phyloP scores from a whole-genome alignment of 2,888 invertebrate species.

The Apamea sordens region DNA sequence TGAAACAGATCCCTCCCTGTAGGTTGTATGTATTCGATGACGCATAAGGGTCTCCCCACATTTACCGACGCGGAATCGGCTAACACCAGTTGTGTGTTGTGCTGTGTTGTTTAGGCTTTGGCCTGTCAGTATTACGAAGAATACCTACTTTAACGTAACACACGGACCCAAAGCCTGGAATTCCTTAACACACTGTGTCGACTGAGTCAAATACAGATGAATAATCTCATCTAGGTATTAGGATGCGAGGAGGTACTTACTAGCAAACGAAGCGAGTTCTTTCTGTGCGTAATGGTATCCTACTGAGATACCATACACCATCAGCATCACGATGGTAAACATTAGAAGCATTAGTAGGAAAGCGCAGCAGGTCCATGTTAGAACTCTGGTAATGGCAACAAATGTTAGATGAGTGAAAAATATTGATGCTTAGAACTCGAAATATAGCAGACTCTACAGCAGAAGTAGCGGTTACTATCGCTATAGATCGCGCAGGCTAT shows the following conservation, averaged over 20 bases:
- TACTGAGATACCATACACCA: slow-evolving; percentile 86
- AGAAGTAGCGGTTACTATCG: not conserved
- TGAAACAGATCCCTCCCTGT: not conserved
- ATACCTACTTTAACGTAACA: not conserved
- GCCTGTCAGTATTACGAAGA: not conserved
- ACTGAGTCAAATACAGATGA: not conserved
- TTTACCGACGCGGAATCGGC: too few species aligned
- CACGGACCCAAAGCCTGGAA: not conserved
- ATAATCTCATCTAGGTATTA: not conserved
- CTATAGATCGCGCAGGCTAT: not conserved
- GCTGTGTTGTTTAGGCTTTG: not conserved
- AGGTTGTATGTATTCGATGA: not conserved
- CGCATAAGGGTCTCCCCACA: too few species aligned
- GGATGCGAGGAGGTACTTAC: slow-evolving; percentile 69
- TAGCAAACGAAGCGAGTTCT: slow-evolving; percentile 83
- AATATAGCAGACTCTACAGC: not conserved
- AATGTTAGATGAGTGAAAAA: not conserved
- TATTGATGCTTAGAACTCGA: not conserved
- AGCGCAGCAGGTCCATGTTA: slow-evolving; percentile 86
- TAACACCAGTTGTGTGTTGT: too few species aligned
- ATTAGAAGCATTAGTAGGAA: slow-evolving; percentile 83
- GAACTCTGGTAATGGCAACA: slow-evolving; percentile 72
- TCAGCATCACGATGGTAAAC: slow-evolving; percentile 80
- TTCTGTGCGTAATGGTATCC: slow-evolving; percentile 88
- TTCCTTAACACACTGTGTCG: not conserved